phyloP scores from a whole-genome alignment of 1,140 invertebrate species.

The Drosophila sucinea region DNA sequence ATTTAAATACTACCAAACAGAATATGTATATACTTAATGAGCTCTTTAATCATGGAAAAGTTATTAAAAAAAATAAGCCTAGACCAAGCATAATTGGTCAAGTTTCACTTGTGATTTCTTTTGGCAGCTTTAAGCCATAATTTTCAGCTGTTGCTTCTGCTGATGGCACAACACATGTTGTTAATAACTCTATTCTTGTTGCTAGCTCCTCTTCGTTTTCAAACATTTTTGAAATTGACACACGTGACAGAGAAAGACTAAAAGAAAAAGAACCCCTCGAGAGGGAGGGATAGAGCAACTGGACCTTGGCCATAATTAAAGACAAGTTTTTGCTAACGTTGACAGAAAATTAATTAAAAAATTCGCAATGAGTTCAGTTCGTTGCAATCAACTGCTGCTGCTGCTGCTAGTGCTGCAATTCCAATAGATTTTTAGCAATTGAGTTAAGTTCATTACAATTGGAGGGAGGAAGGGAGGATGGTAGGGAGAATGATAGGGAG shows the following conservation, averaged over 20 bases:
- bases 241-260: slow-evolving; percentile 26
- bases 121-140: slow-evolving; percentile 42
- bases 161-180: slow-evolving; percentile 56
- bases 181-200: slow-evolving; percentile 65
- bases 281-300: slow-evolving; percentile 1
- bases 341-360: slow-evolving; percentile 80
- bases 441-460: slow-evolving; percentile 71
- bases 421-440: slow-evolving; percentile 42
- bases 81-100: not conserved
- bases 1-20: too few species aligned
- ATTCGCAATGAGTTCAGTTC: slow-evolving; percentile 31
- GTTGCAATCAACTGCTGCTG: slow-evolving; percentile 30
- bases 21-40: too few species aligned
- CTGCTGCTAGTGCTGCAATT: slow-evolving; percentile 36
- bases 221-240: slow-evolving; percentile 30
- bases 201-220: slow-evolving; percentile 13
- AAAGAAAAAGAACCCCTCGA: not conserved
- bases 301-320: slow-evolving; percentile 63
- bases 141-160: slow-evolving; percentile 44
- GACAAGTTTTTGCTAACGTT: slow-evolving; percentile 65
- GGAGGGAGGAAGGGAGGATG: slow-evolving; percentile 10
- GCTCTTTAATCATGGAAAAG: too few species aligned
- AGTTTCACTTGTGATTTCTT: not conserved
- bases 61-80: not conserved
- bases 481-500: not conserved